Conservation (phyloP, 2,888 invertebrate species). For the Scaeva pyrastri region DNA sequence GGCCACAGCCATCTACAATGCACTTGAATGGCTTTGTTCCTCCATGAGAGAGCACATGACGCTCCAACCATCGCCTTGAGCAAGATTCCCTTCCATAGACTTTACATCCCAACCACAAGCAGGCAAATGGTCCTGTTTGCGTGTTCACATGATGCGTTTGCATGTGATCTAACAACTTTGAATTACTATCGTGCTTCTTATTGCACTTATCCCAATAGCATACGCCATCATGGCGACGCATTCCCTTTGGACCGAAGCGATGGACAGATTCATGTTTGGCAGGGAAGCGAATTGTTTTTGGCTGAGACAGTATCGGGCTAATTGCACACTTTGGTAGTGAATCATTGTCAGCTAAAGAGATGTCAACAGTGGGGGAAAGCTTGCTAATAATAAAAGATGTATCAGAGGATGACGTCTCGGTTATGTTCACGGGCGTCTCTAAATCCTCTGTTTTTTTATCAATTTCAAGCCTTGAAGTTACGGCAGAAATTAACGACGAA, state of each 20-base stretch:
- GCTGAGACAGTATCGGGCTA: slow-evolving; percentile 91
- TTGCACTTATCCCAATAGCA: slow-evolving; percentile 94
- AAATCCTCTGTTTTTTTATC: slow-evolving; percentile 51
- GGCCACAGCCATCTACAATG: slow-evolving; percentile 97
- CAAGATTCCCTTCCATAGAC: slow-evolving; percentile 96
- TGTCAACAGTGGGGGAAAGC: slow-evolving; percentile 83
- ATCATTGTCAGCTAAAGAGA: slow-evolving; percentile 80
- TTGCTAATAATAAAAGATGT: slow-evolving; percentile 77
- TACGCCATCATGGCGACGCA: slow-evolving; percentile 84
- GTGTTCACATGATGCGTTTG: slow-evolving; percentile 94
- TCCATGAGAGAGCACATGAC: slow-evolving; percentile 95
- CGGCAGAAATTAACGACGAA: slow-evolving; percentile 46
- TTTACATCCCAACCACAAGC: slow-evolving; percentile 97
- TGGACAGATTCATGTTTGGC: slow-evolving; percentile 84
- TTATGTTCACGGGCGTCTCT: slow-evolving; percentile 34
- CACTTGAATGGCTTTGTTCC: slow-evolving; percentile 97
- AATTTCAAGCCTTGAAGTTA: slow-evolving; percentile 53
- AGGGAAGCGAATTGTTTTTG: slow-evolving; percentile 92
- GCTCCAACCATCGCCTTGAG: slow-evolving; percentile 95
- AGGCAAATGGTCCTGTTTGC: slow-evolving; percentile 94
- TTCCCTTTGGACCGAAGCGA: slow-evolving; percentile 83
- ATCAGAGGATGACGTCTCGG: slow-evolving; percentile 58
- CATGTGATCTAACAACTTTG: slow-evolving; percentile 93
- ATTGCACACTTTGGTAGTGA: slow-evolving; percentile 84
- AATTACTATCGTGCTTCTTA: slow-evolving; percentile 90